Base-by-base conservation (phyloP, 2,113 vertebrate species). In the Vulpes lagopus region DNA sequence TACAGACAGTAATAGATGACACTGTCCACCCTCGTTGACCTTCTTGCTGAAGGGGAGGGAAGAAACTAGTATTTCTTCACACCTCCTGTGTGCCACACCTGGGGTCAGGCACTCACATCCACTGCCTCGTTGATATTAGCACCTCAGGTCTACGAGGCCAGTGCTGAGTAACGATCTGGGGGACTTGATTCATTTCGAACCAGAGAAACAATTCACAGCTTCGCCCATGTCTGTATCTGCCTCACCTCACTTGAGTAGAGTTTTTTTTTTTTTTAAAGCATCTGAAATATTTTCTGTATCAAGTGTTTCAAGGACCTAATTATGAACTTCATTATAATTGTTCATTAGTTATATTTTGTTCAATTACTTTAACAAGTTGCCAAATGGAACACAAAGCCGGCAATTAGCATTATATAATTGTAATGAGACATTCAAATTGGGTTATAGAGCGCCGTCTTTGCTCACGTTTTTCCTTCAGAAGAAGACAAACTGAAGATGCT, bases 281-380 rank as follows among this genome's bases (percentile, higher is more conserved):
- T 97, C 95, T 98, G 98, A 98, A 98, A 98, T 98, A 98, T 99
- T 98, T 98, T 98, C 96, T 92, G 55, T 64, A 76, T 78, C 78
- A 93, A 97, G 92, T 96, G 97, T 98, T 98, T 98, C 96, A 97
- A 95, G 97, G 94, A 97, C 97, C 98, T 98, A 98, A 99, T 98
- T 99, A 99, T 98, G 98, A 99, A 98, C 98, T 98, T 98, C 98
- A 99, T 99, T 98, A 98, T 98, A 98, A 99, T 98, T 98, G 97
- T 98, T 98, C 98, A 98, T 99, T 99, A 98, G 98, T 98, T 98
- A 98, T 98, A 98, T 98, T 98, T 99, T 98, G 97, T 98, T 98
- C 98, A 98, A 97, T 99, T 98, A 99, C 98, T 98, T 98, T 98
- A 98, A 98, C 98, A 98, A 98, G 97, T 98, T 98, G 98, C 98